Evolutionary conservation across 2,797 vertebrate genomes (phyloP), one percentile per base, ranked within the genome.

Genomic region (Pygocentrus nattereri): DNA sequence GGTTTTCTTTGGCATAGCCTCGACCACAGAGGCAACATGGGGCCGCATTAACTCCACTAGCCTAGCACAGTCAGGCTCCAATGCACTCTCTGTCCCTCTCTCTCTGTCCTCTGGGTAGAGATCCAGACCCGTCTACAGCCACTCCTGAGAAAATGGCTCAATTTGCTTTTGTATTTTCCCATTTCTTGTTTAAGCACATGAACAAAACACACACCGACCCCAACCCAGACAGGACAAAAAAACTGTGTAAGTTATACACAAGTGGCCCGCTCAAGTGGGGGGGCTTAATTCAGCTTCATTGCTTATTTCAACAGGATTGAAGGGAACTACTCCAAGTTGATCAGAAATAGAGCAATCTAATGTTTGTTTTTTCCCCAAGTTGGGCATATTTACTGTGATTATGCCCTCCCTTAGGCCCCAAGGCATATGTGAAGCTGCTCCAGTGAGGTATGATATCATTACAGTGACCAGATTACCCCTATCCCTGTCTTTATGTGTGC

Each of bases 31-130:
- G 27, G 58, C 81, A 58, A 70, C 78, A 82, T 69, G 72, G 59
- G 78, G 72, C 62, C 62, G 73, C 72, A 80, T 58, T 44, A 74
- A 81, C 62, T 79, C 52, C 62, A 76, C 76, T 58, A 30, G 64
- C 49, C 67, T 85, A 77, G 81, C 58, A 59, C 72, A 73, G 64
- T 73, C 59, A 31, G 49, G 50, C 58, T 69, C 73, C 21, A 25
- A 31, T 49, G 38, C 50, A n/a, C 64, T 23, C 56, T 71, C 8
- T n/a, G 41, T 71, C 68, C 47, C n/a, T 58, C 44, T 49, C 50
- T 64, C 31, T 56, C 67, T 21, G 6, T 73, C 31, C 71, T 58
- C 31, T 21, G 16, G 64, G 25, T 47, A 44, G 19, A 54, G 59
- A 21, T 73, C 52, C 49, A 82, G 58, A 47, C 38, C 21, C 10